Evolutionary conservation across 2,797 vertebrate genomes (phyloP), one percentile per base, ranked within the genome.

Genomic region (Loris lydekkerianus): DNA sequence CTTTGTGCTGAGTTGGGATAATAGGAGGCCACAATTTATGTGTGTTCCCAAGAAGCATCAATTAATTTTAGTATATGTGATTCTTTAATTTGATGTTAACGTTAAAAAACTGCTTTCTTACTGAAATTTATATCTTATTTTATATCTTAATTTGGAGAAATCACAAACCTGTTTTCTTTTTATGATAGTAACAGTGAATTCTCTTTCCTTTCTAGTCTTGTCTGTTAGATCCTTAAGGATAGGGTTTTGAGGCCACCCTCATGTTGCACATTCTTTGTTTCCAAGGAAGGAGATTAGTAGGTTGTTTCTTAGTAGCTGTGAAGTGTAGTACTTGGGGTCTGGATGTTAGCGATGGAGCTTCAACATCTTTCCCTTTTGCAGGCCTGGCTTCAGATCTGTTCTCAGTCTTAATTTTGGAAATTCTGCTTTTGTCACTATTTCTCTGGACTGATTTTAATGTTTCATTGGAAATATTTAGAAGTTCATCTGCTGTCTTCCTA

Each of bases 21-120:
- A 11, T 70, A 1, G 20, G 34, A 80, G 25, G 25, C 7, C 4
- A 13, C 31, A 40, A 7, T 89, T n/a, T 86, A 14, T 88, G 6
- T 65, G n/a, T 37, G 70, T 37, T 80, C n/a, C 73, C 49, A 72
- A 80, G 65, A 86, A 77, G 61, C n/a, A 46, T 60, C 31, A 83
- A 7, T 67, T 81, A 60, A 29, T 67, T 86, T 84, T 76, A 72
- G 75, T 75, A 46, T 31, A 21, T 60, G 53, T 93, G 40, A 81
- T 86, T 96, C 49, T 82, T 58, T 83, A 93, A 78, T 93, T 96
- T 89, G 93, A 31, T 65, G 43, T 60, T 77, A 37, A 77, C 8
- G 34, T 93, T 75, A 78, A 80, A 86, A 75, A 43, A n/a, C 14
- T 63, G 9, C 10, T 73, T 89, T 89, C 23, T 83, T 83, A 58